Conservation (phyloP, 1,140 invertebrate genomes). For the Leptopilina boulardi region DNA sequence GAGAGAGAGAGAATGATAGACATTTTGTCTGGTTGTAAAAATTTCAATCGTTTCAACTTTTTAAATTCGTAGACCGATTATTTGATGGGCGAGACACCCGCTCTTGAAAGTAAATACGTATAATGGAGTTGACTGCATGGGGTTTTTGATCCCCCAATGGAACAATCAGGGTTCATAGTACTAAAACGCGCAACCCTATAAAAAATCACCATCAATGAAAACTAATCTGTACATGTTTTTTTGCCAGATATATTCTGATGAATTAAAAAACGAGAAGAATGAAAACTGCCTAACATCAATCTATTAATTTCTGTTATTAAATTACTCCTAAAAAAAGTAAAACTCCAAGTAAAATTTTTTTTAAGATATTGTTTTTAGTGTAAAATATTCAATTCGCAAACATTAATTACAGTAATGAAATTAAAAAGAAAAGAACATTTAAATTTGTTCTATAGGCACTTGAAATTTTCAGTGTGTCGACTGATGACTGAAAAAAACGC, state of each 20-base stretch:
- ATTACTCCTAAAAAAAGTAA: too few relatives aligned
- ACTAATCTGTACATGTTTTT: slow-evolving; percentile 28
- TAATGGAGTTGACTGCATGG: slow-evolving; percentile 31
- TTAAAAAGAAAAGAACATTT: too few relatives aligned
- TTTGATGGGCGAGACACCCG: slow-evolving; percentile 15
- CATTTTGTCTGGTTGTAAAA: not conserved
- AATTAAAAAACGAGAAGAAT: slow-evolving; percentile 1
- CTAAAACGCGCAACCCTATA: slow-evolving; percentile 14
- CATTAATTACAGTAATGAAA: too few relatives aligned
- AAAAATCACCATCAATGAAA: slow-evolving; percentile 32
- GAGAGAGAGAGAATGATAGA: not conserved
- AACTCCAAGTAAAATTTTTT: too few relatives aligned
- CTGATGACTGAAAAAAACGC: not conserved
- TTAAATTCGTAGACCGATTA: slow-evolving; percentile 24
- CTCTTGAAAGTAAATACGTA: slow-evolving; percentile 22
- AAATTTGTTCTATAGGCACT: not conserved
- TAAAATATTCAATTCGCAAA: too few relatives aligned
- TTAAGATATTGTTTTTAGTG: too few relatives aligned
- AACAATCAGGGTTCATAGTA: slow-evolving; percentile 25
- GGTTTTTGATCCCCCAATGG: slow-evolving; percentile 24
- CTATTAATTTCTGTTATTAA: too few relatives aligned
- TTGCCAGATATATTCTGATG: not conserved
- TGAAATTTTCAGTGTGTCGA: not conserved
- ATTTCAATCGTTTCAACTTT: slow-evolving; percentile 21
- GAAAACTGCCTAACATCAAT: not conserved